These are phyloP conservation scores for Limanda limanda DNA, from an alignment of 2,113 vertebrate genomes.

Conservation along the genomic window DNA sequence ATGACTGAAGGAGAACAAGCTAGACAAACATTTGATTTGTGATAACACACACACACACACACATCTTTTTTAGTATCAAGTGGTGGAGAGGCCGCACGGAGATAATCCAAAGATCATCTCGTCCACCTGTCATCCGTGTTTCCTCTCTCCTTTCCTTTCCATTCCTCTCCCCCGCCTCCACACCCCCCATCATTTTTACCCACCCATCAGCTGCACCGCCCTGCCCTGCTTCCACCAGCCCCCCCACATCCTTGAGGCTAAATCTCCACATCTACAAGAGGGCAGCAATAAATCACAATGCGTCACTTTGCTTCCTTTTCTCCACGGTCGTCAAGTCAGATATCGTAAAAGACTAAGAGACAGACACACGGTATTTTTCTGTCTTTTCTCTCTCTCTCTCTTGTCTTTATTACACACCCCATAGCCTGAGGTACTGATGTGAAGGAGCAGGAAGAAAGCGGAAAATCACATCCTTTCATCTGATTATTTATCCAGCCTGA, in stretches of 20 bases:
- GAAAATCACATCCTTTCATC: constrained; percentile 37
- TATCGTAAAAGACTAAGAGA: constrained; percentile 15
- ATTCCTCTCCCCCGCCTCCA: constrained; percentile 12
- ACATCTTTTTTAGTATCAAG: constrained; percentile 27
- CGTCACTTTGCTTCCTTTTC: constrained; percentile 38
- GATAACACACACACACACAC: constrained; percentile 23
- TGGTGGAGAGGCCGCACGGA: constrained; percentile 20
- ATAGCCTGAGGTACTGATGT: constrained; percentile 29
- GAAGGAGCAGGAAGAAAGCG: constrained; percentile 28
- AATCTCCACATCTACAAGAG: constrained; percentile 20
- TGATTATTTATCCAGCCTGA: constrained; percentile 26
- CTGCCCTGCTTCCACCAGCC: constrained; percentile 5
- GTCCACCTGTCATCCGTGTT: constrained; percentile 43
- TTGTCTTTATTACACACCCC: not conserved
- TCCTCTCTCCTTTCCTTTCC: constrained; percentile 38
- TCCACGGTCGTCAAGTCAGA: constrained; percentile 10
- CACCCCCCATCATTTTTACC: not conserved
- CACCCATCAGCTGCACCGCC: not conserved
- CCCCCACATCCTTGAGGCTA: constrained; percentile 12
- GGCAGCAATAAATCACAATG: constrained; percentile 49
- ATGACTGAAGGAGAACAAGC: constrained; percentile 15
- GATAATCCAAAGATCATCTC: constrained; percentile 58
- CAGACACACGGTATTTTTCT: not conserved
- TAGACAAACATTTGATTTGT: constrained; percentile 1
- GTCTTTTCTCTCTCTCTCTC: not conserved